phyloP scores from a whole-genome alignment of 2,797 vertebrate species.

The Centroberyx gerrardi region DNA sequence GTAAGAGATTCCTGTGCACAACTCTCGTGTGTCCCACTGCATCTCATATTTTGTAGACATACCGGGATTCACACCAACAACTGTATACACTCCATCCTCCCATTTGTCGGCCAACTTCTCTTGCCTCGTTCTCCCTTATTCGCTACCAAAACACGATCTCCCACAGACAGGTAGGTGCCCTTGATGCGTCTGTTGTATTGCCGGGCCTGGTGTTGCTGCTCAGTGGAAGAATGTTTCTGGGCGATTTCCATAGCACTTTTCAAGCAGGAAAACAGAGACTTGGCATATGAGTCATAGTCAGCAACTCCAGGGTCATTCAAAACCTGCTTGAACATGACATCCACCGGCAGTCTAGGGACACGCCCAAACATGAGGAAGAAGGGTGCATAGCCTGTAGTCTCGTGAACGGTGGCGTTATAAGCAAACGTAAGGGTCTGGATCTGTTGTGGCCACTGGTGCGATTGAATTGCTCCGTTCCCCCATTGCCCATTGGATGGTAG shows the following conservation, averaged over 20 bases:
- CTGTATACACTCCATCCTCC: constrained; percentile 23
- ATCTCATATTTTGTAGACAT: constrained; percentile 37
- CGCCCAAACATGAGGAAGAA: constrained; percentile 30
- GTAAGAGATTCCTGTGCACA: constrained; percentile 33
- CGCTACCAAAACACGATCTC: constrained; percentile 36
- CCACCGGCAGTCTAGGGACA: background rate
- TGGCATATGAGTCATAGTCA: constrained; percentile 9
- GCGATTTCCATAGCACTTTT: constrained; percentile 22
- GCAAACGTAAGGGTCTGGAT: constrained; percentile 19
- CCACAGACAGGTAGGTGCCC: constrained; percentile 26
- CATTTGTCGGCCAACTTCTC: constrained; percentile 36
- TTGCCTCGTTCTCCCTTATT: constrained; percentile 44
- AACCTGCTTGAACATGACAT: constrained; percentile 1
- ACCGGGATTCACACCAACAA: constrained; percentile 9
- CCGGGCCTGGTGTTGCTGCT: constrained; percentile 31
- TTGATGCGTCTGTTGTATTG: constrained; percentile 30
- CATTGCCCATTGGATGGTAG: constrained; percentile 37
- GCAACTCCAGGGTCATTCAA: background rate
- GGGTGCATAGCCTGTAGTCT: background rate
- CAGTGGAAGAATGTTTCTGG: constrained; percentile 27
- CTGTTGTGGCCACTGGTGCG: background rate
- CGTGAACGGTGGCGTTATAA: constrained; percentile 23
- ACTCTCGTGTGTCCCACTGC: background rate
- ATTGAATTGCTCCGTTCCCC: constrained; percentile 33
- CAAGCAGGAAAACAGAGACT: background rate